Conservation (phyloP, 2,888 invertebrate genomes). For the Bedellia somnulentella region DNA sequence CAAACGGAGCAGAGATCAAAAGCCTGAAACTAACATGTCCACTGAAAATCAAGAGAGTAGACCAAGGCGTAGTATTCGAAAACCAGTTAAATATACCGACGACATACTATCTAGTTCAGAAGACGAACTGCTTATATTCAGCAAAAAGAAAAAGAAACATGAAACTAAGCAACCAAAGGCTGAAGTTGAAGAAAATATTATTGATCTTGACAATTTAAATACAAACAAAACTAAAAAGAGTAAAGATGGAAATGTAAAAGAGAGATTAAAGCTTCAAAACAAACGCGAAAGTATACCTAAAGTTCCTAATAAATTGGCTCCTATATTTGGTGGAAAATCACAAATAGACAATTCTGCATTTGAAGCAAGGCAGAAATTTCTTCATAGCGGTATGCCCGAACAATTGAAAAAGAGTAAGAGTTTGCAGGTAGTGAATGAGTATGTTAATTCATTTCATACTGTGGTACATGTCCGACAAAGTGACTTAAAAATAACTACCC, state of each 20-base stretch:
- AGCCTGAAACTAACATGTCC: conserved; percentile 8
- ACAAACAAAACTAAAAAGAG: conserved; percentile 2
- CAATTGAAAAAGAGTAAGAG: conserved; percentile 57
- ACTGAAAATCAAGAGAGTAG: conserved; percentile 13
- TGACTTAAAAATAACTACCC: too few species aligned
- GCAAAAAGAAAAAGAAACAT: conserved; percentile 36
- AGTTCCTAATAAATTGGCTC: conserved; percentile 60
- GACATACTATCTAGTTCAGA: conserved; percentile 34
- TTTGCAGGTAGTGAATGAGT: conserved; percentile 40
- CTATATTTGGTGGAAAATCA: conserved; percentile 68
- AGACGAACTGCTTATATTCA: conserved; percentile 44
- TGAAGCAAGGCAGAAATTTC: conserved; percentile 69
- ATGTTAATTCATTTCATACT: conserved; percentile 56
- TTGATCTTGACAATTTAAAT: too few species aligned
- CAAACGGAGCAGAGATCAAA: conserved; percentile 7
- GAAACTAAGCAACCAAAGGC: too few species aligned
- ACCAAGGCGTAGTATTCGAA: conserved; percentile 35
- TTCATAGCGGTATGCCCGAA: conserved; percentile 72
- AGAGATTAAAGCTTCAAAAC: conserved; percentile 9
- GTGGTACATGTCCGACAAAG: conserved; percentile 68
- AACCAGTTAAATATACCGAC: conserved; percentile 37
- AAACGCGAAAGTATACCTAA: conserved; percentile 9
- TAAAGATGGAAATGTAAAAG: conserved; percentile 1
- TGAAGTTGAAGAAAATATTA: too few species aligned
- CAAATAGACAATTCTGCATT: conserved; percentile 58